Evolutionary conservation across 2,888 invertebrate genomes (phyloP), one percentile per base, ranked within the genome.

Genomic region (Hemithea aestivaria): DNA sequence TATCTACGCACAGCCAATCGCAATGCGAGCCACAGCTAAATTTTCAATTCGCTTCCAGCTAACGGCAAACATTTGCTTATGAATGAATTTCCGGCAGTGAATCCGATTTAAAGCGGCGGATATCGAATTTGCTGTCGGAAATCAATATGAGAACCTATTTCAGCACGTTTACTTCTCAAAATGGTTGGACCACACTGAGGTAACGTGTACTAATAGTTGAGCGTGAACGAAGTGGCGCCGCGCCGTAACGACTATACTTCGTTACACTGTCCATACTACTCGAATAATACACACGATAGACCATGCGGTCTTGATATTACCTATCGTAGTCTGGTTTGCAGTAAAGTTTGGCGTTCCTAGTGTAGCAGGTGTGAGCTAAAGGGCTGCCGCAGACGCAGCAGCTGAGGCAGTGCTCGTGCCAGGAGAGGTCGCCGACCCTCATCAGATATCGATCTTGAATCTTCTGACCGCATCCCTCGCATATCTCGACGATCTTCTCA

Each of bases 301-400:
- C 6, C 10, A 26, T 10, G 12, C n/a, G 1, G 2, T 23, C 12
- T 9, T 26, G 10, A 10, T 12, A 34, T 89, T 88, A 96, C 96
- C 95, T 94, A 88, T 98, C 97, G 82, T 99, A 99, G 82, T 99
- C 99, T 45, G 94, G 92, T 74, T 97, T 96, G 88, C 99, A 99
- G 89, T 97, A 99, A 33, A 99, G 90, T 76, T 97, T 96, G 58
- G 96, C 92, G 69, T 97, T 96, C 55, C 97, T 91, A 36, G 95
- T 94, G 89, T 96, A 98, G 88, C 99, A 99, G 55, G 97, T 96
- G 78, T 96, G 95, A 37, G 93, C 93, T 39, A 99, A 91, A 10
- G 94, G 94, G 39, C 93, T 90, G 48, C 96, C 95, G 76, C 99
- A 99, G 48, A 96, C 96, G 68, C 94, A 93, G 88, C 99, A 99